Evolutionary conservation across 2,888 invertebrate genomes (phyloP), one percentile per base, ranked within the genome.

Genomic region (Sminthurinus aureus): DNA sequence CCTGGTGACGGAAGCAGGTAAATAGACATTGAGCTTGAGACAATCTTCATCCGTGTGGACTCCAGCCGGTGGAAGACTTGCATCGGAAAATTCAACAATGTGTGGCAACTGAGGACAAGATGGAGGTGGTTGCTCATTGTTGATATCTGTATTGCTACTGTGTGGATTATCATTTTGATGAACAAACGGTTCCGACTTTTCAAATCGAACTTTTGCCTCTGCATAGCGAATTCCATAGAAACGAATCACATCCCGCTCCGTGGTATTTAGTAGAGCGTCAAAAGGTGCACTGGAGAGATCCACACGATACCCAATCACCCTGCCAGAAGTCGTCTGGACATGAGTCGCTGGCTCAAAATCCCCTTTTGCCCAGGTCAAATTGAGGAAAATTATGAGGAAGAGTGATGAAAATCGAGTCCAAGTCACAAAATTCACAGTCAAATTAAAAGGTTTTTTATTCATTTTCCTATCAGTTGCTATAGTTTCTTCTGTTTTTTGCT

Each of bases 161-260:
- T 38, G 1, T 11, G 12, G 9, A 8, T 3, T 50, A 50, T 18
- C 24, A 26, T n/a, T n/a, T 3, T 24, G 0, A 3, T 50, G 22
- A 8, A 82, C 4, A 11, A 82, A n/a, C 0, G 82, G 50, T 1
- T 38, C 58, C 0, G 75, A 75, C 0, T 73, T 15, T 8, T 79
- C 18, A 0, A 89, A 79, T 26, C 83, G 76, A 0, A 67, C 18
- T 0, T 89, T 89, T 6, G 88, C 84, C 52, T 86, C 69, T 18
- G 89, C 89, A 76, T 89, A 89, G 0, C 89, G 89, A 18, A 89
- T 88, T 2, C 89, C 89, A 18, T 89, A 84, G 81, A 87, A 89
- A 26, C 52, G 76, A n/a, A 66, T 71, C n/a, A 85, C 83, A 18
- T 69, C 67, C 18, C 85, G 83, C 11, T 71, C 71, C n/a, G 22